Percentiles rank a stretch among this genome's conserved stretches.
phyloP scores from a whole-genome alignment of 1,140 invertebrate genomes.

The Chymomyza costata region DNA sequence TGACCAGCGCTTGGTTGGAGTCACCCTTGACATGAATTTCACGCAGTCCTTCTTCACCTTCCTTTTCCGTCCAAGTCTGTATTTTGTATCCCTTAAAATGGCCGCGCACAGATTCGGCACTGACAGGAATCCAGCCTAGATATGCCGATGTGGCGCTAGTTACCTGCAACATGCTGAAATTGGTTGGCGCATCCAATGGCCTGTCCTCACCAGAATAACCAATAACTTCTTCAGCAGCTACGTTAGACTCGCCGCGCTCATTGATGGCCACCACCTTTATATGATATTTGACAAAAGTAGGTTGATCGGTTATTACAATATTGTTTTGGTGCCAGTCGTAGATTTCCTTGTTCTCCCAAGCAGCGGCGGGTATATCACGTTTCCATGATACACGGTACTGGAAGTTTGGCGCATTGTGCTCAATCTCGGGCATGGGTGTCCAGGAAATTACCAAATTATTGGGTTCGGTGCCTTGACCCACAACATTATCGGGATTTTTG shows the following conservation, averaged over 20 bases:
- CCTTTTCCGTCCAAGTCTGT: constrained; percentile 93
- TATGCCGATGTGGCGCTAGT: constrained; percentile 85
- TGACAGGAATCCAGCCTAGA: constrained; percentile 89
- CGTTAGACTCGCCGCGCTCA: constrained; percentile 89
- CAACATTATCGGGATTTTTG: constrained; percentile 96
- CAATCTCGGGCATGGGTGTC: constrained; percentile 96
- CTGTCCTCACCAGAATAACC: constrained; percentile 97
- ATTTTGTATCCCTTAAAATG: constrained; percentile 97
- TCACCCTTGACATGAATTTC: constrained; percentile 88
- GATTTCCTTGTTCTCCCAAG: constrained; percentile 85
- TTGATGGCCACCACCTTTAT: constrained; percentile 97
- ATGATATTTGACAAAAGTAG: constrained; percentile 92
- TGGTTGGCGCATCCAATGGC: constrained; percentile 87
- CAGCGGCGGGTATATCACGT: constrained; percentile 84
- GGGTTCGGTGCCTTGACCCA: constrained; percentile 90
- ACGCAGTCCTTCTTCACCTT: constrained; percentile 83
- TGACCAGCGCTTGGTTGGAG: constrained; percentile 82
- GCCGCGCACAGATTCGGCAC: constrained; percentile 86
- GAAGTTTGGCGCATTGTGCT: constrained; percentile 96
- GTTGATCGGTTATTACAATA: constrained; percentile 85
- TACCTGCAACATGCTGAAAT: constrained; percentile 87
- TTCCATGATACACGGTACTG: constrained; percentile 93
- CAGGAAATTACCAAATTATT: constrained; percentile 95
- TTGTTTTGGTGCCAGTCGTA: constrained; percentile 84
- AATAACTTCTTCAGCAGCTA: constrained; percentile 85